These are phyloP conservation scores for Enteromius treurensis DNA, from an alignment of 2,797 vertebrate species.

Conservation along the genomic window DNA sequence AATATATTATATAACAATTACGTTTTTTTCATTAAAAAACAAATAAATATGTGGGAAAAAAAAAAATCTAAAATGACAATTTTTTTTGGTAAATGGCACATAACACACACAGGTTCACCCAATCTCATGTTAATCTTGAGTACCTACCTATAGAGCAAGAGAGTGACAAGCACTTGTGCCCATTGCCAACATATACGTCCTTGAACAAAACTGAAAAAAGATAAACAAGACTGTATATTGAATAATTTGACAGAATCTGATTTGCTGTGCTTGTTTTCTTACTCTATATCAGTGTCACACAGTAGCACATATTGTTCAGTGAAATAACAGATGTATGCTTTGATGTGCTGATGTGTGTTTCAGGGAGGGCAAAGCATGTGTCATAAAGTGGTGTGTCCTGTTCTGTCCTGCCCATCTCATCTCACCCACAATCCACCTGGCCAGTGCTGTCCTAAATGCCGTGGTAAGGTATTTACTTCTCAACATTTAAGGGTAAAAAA, in stretches of 20 bases:
- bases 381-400: conserved; percentile 89
- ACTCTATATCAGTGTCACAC: background rate
- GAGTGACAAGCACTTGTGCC: too few relatives aligned
- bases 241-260: background rate
- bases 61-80: background rate
- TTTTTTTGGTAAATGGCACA: too few relatives aligned
- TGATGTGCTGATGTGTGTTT: conserved; percentile 57
- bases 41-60: background rate
- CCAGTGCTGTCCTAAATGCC: conserved; percentile 92
- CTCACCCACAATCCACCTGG: conserved; percentile 89
- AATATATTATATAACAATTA: too few relatives aligned
- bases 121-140: too few relatives aligned
- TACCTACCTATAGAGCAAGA: too few relatives aligned
- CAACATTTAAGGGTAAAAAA: background rate
- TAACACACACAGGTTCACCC: too few relatives aligned
- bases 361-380: conserved; percentile 92
- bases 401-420: conserved; percentile 94
- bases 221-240: background rate
- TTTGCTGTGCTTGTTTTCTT: background rate
- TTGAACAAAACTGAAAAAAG: background rate
- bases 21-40: too few relatives aligned
- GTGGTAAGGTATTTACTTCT: conserved; percentile 77
- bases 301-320: background rate
- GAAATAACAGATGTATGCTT: background rate
- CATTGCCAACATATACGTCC: background rate